Base-by-base conservation (phyloP, 2,113 vertebrate species). In the Uria aalge region DNA sequence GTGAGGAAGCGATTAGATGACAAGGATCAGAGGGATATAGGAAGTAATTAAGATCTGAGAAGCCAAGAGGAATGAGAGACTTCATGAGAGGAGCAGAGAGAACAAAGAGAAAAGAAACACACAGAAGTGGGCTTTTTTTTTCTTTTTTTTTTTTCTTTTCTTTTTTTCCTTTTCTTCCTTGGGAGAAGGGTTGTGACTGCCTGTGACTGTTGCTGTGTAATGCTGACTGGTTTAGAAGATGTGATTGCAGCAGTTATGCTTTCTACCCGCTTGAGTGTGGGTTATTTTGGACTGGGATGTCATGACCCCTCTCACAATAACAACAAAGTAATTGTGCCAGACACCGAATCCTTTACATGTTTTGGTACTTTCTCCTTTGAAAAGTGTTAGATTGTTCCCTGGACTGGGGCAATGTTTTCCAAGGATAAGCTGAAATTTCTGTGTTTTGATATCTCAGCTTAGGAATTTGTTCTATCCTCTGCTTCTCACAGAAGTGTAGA, bases 21-120 rank as follows among this genome's bases (percentile, higher is more conserved):
- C 66, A 82, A 90, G 62, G 66, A 94, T 92, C 92, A 91, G 91
- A 92, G 76, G 69, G 76, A 87, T 92, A 41, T 94, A 84, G 88
- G 84, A 94, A 94, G n/a, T 92, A 95, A 95, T 95, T 94, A 95
- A 97, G 87, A 94, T 75, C 83, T 78, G 89, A 92, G 77, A 82
- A 95, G 36, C 85, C 73, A 60, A 87, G 73, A 92, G 89, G 73
- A 92, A 78, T 69, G 56, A 94, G 62, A 89, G 38, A 81, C 83
- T 78, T 93, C 79, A 94, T 88, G 88, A 95, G 76, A 89, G 80
- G 57, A 91, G 57, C 90, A 85, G 81, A 92, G 90, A 90, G 53
- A 81, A 88, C 87, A 96, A 84, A 92, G 63, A 91, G 63, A 75
- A 95, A 90, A 92, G 68, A 87, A 90, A 94, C 89, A 85, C 48